Base-by-base conservation (phyloP, 2,888 invertebrate genomes). In the Anthrax anthrax region DNA sequence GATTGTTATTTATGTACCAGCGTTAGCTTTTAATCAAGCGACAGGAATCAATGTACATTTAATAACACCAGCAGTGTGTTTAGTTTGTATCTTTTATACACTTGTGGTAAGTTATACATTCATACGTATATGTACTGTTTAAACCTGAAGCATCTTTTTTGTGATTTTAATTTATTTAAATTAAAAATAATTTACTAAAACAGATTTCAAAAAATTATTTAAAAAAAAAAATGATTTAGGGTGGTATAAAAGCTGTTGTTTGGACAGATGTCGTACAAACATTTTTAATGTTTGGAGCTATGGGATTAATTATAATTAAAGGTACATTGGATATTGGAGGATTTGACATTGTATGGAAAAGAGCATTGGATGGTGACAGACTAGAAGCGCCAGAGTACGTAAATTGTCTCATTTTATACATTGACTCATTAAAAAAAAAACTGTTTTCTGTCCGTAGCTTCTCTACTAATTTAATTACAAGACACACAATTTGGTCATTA, bases 31-130 rank as follows among this genome's bases (percentile, higher is more conserved):
- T 55, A 81, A 81, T 65, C 81, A 81, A 80, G 85, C 85, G 3
- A 84, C 86, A 5, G 85, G 85, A 13, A 75, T 83, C 1, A 80
- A 81, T 56, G 75, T 84, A 39, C 85, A 84, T 59, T 72, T 80
- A 23, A 74, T 84, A 1, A 81, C 84, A 3, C 77, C 83, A 1
- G 71, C 84, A 17, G 82, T 84, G 4, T 84, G 84, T 52, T 59
- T 78, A 16, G 80, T 86, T 27, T 85, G 85, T 60, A 86, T 84
- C 58, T 81, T 85, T 62, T 85, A 86, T 58, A 86, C 86, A 0
- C 78, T 80, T 49, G 72, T 84, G 67, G 83, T 83, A 67, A 71
- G 77, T 69, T 23, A 23, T 23, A 4, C 8, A 23, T 8, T 23
- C 23, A 23, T 8, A 23, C 4, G 23, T 23, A 23, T 8, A 6